Evolutionary conservation across 2,113 vertebrate genomes (phyloP).

Genomic region (Rhineura floridana): DNA sequence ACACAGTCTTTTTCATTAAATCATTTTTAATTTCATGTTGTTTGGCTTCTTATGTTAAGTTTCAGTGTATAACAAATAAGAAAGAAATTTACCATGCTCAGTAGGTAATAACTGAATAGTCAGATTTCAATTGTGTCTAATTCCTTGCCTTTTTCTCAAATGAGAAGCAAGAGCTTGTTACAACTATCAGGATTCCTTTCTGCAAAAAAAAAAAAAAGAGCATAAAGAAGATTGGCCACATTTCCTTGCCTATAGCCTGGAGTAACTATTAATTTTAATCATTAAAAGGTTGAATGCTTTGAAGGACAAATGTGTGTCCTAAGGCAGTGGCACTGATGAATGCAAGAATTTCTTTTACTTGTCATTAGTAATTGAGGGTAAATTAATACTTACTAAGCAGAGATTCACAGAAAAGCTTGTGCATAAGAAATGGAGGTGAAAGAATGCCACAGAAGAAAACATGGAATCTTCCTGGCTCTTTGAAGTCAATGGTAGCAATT

Average conservation of each 20-base stretch:
- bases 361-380: slow-evolving; percentile 82
- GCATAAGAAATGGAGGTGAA: slow-evolving; percentile 52
- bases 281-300: slow-evolving; percentile 78
- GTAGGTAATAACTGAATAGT: slow-evolving; percentile 45
- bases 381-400: slow-evolving; percentile 82
- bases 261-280: slow-evolving; percentile 86
- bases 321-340: slow-evolving; percentile 70
- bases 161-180: slow-evolving; percentile 56
- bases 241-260: slow-evolving; percentile 63
- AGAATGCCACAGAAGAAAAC: slow-evolving; percentile 34
- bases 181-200: slow-evolving; percentile 61
- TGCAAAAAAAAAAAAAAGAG: not conserved
- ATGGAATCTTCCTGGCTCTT: slow-evolving; percentile 44
- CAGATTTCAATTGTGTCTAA: slow-evolving; percentile 43
- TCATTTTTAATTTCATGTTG: not conserved
- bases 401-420: slow-evolving; percentile 59
- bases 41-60: not conserved
- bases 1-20: not conserved
- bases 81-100: not conserved
- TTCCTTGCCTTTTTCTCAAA: slow-evolving; percentile 69
- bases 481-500: slow-evolving; percentile 53
- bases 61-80: not conserved
- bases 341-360: slow-evolving; percentile 76
- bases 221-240: slow-evolving; percentile 17
- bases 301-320: slow-evolving; percentile 76